Base-by-base conservation (phyloP, 2,888 invertebrate species). In the Leistus spinibarbis region DNA sequence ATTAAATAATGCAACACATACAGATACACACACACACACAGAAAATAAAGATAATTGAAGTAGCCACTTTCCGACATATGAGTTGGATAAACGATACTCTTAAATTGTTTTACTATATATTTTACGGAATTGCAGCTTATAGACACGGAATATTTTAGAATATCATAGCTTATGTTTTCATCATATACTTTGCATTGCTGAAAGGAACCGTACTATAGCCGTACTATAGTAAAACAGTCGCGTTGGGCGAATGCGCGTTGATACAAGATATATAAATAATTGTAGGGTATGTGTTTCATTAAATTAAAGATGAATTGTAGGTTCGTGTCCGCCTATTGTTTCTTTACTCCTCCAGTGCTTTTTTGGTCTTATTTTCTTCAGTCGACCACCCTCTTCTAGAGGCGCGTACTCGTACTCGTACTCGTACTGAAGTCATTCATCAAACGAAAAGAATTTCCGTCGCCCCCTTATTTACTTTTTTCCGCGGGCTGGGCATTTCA, bases 231-330 rank as follows among this genome's bases (percentile, higher is more conserved):
- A 7, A 24, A 24, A 7, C 24, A 24, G 53, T 17, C 23, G 16
- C 73, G n/a, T 53, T 17, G 17, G 54, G 27, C 72, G 19, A 63
- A 19, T 20, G 22, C 63, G 53, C 17, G 56, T 73, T 67, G 73
- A 62, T 73, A 57, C 40, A 40, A 67, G 73, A 67, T 67, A 3
- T 40, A 73, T 73, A 73, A 67, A 67, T 73, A 73, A 73, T 73
- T 73, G 73, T 27, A 62, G 73, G 73, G 73, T 73, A 73, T 67
- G 73, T 57, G 73, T 73, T 67, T 73, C 73, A 73, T 73, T 53
- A 73, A 73, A 73, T 73, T 67, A 73, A 73, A 73, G 73, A 73
- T 73, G 67, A 67, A 73, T 73, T 73, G 73, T 73, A 67, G 60
- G 66, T 66, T 73, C 73, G 67, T 73, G 73, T 73, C 66, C 73